Base-by-base conservation (phyloP, 1,140 invertebrate species). In the Chionoecetes opilio region DNA sequence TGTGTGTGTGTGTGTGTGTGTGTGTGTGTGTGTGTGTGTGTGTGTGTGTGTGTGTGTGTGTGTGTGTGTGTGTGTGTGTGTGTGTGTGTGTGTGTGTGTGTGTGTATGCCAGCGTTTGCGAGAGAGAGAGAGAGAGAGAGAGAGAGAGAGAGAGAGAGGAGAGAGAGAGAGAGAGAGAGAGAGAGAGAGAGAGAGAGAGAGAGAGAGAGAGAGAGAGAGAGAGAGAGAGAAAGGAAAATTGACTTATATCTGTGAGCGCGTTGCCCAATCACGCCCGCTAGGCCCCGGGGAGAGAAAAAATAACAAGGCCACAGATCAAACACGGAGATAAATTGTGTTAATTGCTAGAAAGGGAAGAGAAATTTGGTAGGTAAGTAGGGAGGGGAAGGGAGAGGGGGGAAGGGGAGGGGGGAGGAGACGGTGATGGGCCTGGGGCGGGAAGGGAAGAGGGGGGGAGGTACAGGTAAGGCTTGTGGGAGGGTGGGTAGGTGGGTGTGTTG, bases 291-390 rank as follows among this genome's bases (percentile, higher is more conserved):
- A 38, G 37, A 53, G 14, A 82, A 92, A 92, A 92, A 34, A 92
- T 31, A 32, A 11, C 17, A 38, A 82, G 63, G 91, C n/a, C 14
- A 35, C 91, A 92, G 91, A 92, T 92, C 91, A 92, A 92, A 92
- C 91, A 92, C 91, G 63, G 35, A 35, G 63, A 92, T 92, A 92
- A 92, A 92, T 92, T 92, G 63, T 41, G 63, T 82, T 82, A 82
- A 92, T 90, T 82, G 53, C 91, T 75, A 46, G 53, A 35, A 91
- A 53, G 41, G 41, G 53, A 91, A 75, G 89, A 91, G 29, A 91
- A 41, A 63, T 63, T 53, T 31, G 8, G 89, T 63, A 75, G 26
- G 29, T 63, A 29, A 63, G 89, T 91, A 31, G 32, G 32, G 5
- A 32, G 5, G 41, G 29, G 9, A 5, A 29, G 89, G 53, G 53